A percentile compares a stretch with the other conserved stretches of the same genome.
Evolutionary conservation across 2,888 invertebrate species (phyloP).

Genomic region (Drosophila borealis): DNA sequence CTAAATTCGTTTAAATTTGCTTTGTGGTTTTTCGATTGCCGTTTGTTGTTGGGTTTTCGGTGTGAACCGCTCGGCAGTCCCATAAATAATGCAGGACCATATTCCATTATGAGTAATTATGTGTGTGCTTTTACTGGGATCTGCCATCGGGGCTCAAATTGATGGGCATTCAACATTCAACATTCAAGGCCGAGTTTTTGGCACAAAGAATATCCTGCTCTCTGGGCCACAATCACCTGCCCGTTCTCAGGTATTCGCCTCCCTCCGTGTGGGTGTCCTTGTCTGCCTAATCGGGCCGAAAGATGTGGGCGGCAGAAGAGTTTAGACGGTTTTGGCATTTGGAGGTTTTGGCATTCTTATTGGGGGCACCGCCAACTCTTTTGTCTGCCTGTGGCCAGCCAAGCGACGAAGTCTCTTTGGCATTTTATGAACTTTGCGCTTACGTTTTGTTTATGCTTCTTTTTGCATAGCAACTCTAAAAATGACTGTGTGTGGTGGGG

Average conservation of each 20-base stretch:
- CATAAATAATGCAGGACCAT: constrained; percentile 60
- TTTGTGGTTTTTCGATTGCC: constrained; percentile 47
- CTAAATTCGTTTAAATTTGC: constrained; percentile 63
- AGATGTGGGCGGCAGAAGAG: constrained; percentile 17
- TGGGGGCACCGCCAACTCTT: constrained; percentile 15
- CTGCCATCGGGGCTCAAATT: not conserved
- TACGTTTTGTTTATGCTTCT: constrained; percentile 36
- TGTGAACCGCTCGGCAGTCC: constrained; percentile 17
- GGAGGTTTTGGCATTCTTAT: not conserved
- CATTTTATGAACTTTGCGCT: constrained; percentile 46
- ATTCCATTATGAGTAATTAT: constrained; percentile 70
- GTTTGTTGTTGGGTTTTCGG: constrained; percentile 16
- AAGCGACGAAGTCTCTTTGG: constrained; percentile 34
- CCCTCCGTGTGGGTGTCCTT: not conserved
- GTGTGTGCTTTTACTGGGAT: constrained; percentile 36
- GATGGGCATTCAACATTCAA: constrained; percentile 6
- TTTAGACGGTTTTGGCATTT: not conserved
- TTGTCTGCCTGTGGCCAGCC: constrained; percentile 27
- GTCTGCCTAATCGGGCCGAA: constrained; percentile 52
- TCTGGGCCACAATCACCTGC: constrained; percentile 20
- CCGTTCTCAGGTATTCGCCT: not conserved
- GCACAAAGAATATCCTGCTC: not conserved
- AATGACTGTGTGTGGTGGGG: not conserved
- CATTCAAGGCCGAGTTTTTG: constrained; percentile 4
- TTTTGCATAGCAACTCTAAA: constrained; percentile 44